Evolutionary conservation across 2,888 invertebrate genomes (phyloP).

Genomic region (Beris chalybata): DNA sequence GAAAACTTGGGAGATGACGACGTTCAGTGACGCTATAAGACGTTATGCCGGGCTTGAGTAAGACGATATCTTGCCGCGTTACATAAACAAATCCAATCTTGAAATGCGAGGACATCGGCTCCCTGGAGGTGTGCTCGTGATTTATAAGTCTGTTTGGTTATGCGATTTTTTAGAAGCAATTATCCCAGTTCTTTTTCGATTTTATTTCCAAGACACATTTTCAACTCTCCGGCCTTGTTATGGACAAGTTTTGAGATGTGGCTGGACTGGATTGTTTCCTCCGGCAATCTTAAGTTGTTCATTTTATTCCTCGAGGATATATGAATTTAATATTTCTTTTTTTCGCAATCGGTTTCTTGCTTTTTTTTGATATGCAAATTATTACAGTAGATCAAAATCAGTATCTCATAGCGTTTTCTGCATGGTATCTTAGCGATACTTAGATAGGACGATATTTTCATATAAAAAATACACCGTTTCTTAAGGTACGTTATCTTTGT

Average conservation of each 20-base stretch:
- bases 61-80: slow-evolving; percentile 15
- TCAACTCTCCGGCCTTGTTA: slow-evolving; percentile 32
- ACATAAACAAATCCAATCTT: slow-evolving; percentile 38
- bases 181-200: slow-evolving; percentile 27
- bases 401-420: too few relatives aligned
- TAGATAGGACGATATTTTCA: too few relatives aligned
- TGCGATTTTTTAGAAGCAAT: slow-evolving; percentile 39
- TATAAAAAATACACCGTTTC: too few relatives aligned
- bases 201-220: slow-evolving; percentile 18
- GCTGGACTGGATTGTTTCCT: not conserved
- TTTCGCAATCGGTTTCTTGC: slow-evolving; percentile 20
- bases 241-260: slow-evolving; percentile 19
- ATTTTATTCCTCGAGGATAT: slow-evolving; percentile 14
- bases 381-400: slow-evolving; percentile 9
- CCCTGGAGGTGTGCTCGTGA: slow-evolving; percentile 38
- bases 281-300: slow-evolving; percentile 11
- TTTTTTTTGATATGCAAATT: slow-evolving; percentile 27
- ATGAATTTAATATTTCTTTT: not conserved
- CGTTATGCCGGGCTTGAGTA: too few relatives aligned
- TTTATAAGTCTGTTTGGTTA: slow-evolving; percentile 40
- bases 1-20: too few relatives aligned
- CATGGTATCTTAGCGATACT: too few relatives aligned
- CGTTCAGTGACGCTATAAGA: too few relatives aligned
- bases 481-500: too few relatives aligned
- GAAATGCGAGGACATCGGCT: slow-evolving; percentile 38